These are phyloP conservation scores for Dicrurus megarhynchus DNA, from an alignment of 2,113 vertebrate genomes.

Conservation along the genomic window DNA sequence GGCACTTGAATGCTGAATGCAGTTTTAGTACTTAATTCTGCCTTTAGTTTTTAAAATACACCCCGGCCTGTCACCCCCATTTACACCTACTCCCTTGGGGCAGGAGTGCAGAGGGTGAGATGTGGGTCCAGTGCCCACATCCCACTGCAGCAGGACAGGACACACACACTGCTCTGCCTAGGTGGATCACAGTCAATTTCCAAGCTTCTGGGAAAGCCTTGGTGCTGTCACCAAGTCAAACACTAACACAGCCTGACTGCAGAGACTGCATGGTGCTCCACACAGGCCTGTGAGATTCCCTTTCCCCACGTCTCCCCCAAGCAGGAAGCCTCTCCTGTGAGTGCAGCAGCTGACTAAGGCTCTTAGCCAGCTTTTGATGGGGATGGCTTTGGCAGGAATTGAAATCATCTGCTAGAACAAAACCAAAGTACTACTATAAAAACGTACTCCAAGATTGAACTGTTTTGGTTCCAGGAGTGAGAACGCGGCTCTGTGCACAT, in stretches of 20 bases:
- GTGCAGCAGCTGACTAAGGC: not conserved
- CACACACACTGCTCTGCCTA: not conserved
- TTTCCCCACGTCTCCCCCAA: not conserved
- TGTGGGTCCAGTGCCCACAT: not conserved
- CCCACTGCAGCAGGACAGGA: not conserved
- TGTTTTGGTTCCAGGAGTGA: not conserved
- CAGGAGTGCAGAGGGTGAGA: not conserved
- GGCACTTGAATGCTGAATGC: not conserved
- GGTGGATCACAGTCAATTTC: not conserved
- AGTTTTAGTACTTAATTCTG: not conserved
- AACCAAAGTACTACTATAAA: not conserved
- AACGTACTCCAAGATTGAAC: not conserved
- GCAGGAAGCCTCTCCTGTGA: not conserved
- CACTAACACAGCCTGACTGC: not conserved
- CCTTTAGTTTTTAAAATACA: not conserved
- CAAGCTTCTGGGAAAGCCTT: not conserved
- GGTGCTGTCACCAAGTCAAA: not conserved
- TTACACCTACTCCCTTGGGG: not conserved
- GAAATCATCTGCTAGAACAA: conserved; percentile 1
- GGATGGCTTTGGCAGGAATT: not conserved
- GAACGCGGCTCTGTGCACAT: not conserved
- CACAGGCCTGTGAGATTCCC: not conserved
- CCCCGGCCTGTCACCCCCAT: not conserved
- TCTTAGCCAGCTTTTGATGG: not conserved
- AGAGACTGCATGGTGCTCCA: not conserved